Conservation (phyloP, 1,140 invertebrate species). For the Eriocheir sinensis region DNA sequence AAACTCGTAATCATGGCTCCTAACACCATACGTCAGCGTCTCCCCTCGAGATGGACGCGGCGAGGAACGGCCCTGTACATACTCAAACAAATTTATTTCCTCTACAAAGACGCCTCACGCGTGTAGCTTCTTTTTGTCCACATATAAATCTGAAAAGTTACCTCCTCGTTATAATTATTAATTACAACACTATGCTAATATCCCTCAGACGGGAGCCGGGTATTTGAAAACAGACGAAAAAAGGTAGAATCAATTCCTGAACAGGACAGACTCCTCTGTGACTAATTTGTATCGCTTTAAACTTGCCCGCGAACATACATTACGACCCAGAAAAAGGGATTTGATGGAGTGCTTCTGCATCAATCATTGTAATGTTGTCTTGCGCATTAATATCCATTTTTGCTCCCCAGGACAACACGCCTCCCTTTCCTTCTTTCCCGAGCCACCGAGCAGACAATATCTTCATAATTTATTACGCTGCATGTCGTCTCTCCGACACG, state of each 20-base stretch:
- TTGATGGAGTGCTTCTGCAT: slow-evolving; percentile 71
- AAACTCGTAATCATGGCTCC: slow-evolving; percentile 3
- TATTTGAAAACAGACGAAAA: background rate
- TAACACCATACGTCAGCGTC: background rate
- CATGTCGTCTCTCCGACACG: slow-evolving; percentile 38
- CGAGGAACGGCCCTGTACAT: background rate
- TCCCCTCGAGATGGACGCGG: background rate
- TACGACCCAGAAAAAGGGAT: slow-evolving; percentile 56
- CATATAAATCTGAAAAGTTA: background rate
- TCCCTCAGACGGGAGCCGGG: background rate
- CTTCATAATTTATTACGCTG: slow-evolving; percentile 61
- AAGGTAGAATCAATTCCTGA: slow-evolving; percentile 42
- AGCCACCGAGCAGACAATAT: slow-evolving; percentile 60
- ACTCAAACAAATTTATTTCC: background rate
- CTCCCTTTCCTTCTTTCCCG: slow-evolving; percentile 28
- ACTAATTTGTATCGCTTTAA: slow-evolving; percentile 63
- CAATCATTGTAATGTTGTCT: slow-evolving; percentile 70
- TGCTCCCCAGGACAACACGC: background rate
- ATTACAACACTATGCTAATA: background rate
- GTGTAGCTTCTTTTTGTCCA: background rate
- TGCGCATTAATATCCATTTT: slow-evolving; percentile 61
- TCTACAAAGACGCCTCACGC: background rate
- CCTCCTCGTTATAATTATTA: background rate
- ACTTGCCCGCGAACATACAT: slow-evolving; percentile 57
- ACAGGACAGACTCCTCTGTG: slow-evolving; percentile 29